Conservation (phyloP, 2,797 vertebrate species). For the Enteromius viviparus region DNA sequence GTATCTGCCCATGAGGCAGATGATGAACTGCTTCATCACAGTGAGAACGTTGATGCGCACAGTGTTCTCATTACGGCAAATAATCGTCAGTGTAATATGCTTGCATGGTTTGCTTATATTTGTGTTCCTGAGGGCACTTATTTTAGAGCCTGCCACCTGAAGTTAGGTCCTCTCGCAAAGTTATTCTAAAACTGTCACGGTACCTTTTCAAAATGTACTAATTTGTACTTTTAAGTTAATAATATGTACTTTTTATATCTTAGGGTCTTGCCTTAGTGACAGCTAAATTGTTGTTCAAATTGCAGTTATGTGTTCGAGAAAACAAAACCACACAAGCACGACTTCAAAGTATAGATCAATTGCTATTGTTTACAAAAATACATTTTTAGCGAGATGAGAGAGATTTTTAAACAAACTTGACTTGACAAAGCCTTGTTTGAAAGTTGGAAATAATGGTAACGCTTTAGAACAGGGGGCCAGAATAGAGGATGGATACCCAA, state of each 20-base stretch:
- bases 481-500: no score
- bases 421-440: not conserved
- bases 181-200: not conserved
- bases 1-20: conserved; percentile 28
- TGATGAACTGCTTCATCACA: conserved; percentile 12
- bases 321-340: not conserved
- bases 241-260: not conserved
- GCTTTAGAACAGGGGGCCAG: no score
- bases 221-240: not conserved
- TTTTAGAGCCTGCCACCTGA: conserved; percentile 1
- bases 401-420: not conserved
- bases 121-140: not conserved
- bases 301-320: not conserved
- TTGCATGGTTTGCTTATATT: not conserved
- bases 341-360: not conserved
- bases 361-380: not conserved
- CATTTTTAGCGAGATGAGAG: not conserved
- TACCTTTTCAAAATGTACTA: not conserved
- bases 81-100: conserved; percentile 21
- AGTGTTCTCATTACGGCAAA: conserved; percentile 30
- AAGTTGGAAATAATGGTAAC: no score
- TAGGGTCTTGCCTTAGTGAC: not conserved
- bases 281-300: not conserved
- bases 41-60: not conserved
- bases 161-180: not conserved